Evolutionary conservation across 2,797 vertebrate species (phyloP).

Genomic region (Cottoperca gobio): DNA sequence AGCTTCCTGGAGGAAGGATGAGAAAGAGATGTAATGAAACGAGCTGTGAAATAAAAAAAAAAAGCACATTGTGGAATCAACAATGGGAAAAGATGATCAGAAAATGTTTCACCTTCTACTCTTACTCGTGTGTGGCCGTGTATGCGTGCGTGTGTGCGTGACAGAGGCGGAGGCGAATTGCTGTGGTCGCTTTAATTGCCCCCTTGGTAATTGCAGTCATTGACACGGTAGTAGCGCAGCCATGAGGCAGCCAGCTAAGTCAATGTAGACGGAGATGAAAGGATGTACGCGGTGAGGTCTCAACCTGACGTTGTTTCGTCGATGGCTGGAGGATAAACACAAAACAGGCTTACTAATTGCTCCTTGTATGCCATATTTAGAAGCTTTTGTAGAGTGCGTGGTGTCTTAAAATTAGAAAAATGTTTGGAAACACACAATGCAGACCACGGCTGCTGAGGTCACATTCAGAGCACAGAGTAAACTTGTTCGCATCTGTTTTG

Average conservation of each 20-base stretch:
- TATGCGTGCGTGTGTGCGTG: slow-evolving; percentile 12
- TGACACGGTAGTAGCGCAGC: slow-evolving; percentile 63
- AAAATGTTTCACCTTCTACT: slow-evolving; percentile 13
- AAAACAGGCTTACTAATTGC: slow-evolving; percentile 49
- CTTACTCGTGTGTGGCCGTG: slow-evolving; percentile 55
- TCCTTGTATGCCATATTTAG: slow-evolving; percentile 57
- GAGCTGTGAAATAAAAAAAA: slow-evolving; percentile 29
- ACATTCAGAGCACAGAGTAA: slow-evolving; percentile 58
- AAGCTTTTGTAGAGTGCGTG: slow-evolving; percentile 60
- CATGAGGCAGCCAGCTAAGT: slow-evolving; percentile 63
- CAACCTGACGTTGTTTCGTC: slow-evolving; percentile 48
- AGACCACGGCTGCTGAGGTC: slow-evolving; percentile 37
- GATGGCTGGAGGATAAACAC: slow-evolving; percentile 50
- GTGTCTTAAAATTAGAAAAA: slow-evolving; percentile 60
- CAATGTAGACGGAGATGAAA: slow-evolving; percentile 63
- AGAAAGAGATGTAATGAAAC: slow-evolving; percentile 16
- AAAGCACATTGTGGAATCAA: neutral
- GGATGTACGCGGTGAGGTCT: slow-evolving; percentile 43
- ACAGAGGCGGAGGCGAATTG: slow-evolving; percentile 63
- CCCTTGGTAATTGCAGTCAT: slow-evolving; percentile 75
- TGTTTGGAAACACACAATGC: slow-evolving; percentile 61
- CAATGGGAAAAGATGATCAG: slow-evolving; percentile 12
- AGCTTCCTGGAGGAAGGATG: slow-evolving; percentile 80
- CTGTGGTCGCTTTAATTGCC: slow-evolving; percentile 75
- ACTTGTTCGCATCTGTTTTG: slow-evolving; percentile 66